phyloP scores from a whole-genome alignment of 1,140 invertebrate species.

The Megalopta genalis region DNA sequence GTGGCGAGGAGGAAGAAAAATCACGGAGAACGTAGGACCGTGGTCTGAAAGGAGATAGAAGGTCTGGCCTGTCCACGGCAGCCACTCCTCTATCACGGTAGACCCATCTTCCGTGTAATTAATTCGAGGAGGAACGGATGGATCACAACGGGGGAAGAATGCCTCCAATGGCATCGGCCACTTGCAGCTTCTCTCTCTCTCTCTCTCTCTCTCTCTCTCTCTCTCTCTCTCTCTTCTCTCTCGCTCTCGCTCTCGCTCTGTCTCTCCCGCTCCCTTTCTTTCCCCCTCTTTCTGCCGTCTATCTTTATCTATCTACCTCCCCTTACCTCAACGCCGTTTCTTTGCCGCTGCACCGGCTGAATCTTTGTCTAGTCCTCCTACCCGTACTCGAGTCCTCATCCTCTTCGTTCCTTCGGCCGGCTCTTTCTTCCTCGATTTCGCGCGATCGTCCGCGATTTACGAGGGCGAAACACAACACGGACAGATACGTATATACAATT shows the following conservation, averaged over 20 bases:
- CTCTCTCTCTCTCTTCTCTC: too few species aligned
- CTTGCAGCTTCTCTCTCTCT: background rate
- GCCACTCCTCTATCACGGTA: slow-evolving; percentile 63
- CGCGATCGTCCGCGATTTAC: background rate
- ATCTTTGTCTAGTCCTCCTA: background rate
- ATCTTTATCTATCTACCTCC: too few species aligned
- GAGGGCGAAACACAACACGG: background rate
- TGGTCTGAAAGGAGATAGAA: slow-evolving; percentile 7
- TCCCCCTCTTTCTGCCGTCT: too few species aligned
- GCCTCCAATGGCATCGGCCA: slow-evolving; percentile 5
- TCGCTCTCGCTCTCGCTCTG: too few species aligned
- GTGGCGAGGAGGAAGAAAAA: background rate
- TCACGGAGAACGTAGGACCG: background rate
- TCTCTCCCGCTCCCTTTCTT: too few species aligned
- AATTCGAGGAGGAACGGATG: slow-evolving; percentile 68
- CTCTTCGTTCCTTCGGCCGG: background rate
- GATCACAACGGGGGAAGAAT: slow-evolving; percentile 16
- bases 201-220: too few species aligned
- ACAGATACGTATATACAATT: too few species aligned
- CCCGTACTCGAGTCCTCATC: too few species aligned
- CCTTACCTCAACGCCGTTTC: background rate
- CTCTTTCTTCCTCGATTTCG: background rate
- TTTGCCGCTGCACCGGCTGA: too few species aligned
- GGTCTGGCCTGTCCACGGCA: slow-evolving; percentile 68
- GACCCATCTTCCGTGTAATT: slow-evolving; percentile 71